Percentiles rank a stretch among this genome's conserved stretches.
These are phyloP conservation scores for Drosophila lacicola DNA, from an alignment of 2,888 invertebrate species.

Conservation along the genomic window DNA sequence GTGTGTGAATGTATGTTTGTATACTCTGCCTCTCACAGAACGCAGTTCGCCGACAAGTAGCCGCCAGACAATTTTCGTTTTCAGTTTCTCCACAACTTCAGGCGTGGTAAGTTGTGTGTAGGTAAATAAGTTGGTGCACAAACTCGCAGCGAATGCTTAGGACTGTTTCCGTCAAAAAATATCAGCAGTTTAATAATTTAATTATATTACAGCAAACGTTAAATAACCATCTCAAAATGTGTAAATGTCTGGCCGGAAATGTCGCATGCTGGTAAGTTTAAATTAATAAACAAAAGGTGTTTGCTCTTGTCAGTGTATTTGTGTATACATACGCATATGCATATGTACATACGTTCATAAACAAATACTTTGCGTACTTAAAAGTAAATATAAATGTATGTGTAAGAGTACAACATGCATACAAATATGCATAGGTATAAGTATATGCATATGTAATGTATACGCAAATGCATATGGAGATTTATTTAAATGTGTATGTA, in stretches of 20 bases:
- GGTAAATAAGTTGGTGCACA: neutral
- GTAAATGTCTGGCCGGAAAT: conserved; percentile 80
- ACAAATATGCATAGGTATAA: neutral
- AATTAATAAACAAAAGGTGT: neutral
- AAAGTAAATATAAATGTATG: neutral
- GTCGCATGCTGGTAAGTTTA: conserved; percentile 80
- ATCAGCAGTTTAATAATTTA: conserved; percentile 19
- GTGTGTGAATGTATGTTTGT: neutral
- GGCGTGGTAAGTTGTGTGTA: conserved; percentile 48
- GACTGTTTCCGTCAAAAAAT: neutral
- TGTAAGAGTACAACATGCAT: neutral
- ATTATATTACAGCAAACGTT: conserved; percentile 28
- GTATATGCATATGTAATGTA: neutral
- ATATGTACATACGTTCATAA: neutral
- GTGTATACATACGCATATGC: neutral
- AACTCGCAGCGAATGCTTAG: neutral
- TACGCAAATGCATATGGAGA: no score
- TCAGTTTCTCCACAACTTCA: conserved; percentile 54
- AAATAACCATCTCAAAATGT: conserved; percentile 62
- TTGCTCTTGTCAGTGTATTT: neutral
- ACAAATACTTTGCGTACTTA: neutral
- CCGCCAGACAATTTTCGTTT: conserved; percentile 32
- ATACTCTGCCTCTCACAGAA: conserved; percentile 16
- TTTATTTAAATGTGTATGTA: no score
- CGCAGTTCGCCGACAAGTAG: conserved; percentile 24